phyloP scores from a whole-genome alignment of 2,797 vertebrate species.

The Sebastes cheni region DNA sequence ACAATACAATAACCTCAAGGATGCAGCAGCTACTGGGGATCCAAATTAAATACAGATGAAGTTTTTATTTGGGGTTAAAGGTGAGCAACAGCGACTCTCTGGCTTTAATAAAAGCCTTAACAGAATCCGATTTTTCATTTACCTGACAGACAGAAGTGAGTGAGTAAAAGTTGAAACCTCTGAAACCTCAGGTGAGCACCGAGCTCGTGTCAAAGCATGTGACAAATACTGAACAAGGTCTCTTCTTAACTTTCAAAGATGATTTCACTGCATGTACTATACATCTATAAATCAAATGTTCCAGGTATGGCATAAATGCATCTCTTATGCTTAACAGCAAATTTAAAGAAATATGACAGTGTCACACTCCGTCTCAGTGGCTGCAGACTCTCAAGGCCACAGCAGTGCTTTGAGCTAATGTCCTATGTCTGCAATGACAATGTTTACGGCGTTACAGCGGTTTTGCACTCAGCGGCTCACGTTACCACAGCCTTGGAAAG shows the following conservation, averaged over 20 bases:
- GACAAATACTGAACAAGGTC: neutral
- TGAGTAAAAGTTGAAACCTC: neutral
- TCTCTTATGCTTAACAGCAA: neutral
- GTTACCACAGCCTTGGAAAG: too few species aligned
- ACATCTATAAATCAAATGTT: neutral
- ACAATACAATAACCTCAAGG: neutral
- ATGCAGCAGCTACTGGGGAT: neutral
- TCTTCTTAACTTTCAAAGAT: neutral
- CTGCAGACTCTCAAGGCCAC: neutral
- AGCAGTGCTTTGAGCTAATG: neutral
- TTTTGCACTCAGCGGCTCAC: too few species aligned
- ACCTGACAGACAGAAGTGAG: too few species aligned
- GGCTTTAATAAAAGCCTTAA: neutral
- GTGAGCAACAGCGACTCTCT: neutral
- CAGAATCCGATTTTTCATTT: neutral
- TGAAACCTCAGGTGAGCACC: neutral
- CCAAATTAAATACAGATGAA: neutral
- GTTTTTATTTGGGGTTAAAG: neutral
- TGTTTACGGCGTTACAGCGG: fast-evolving
- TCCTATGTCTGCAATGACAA: neutral
- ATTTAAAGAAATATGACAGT: neutral
- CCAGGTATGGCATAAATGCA: neutral
- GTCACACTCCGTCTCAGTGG: neutral
- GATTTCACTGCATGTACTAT: neutral
- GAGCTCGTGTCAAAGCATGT: neutral